A percentile compares a stretch with the other conserved stretches of the same genome.
phyloP scores from a whole-genome alignment of 1,140 invertebrate species.

The Drosophila melanogaster region DNA sequence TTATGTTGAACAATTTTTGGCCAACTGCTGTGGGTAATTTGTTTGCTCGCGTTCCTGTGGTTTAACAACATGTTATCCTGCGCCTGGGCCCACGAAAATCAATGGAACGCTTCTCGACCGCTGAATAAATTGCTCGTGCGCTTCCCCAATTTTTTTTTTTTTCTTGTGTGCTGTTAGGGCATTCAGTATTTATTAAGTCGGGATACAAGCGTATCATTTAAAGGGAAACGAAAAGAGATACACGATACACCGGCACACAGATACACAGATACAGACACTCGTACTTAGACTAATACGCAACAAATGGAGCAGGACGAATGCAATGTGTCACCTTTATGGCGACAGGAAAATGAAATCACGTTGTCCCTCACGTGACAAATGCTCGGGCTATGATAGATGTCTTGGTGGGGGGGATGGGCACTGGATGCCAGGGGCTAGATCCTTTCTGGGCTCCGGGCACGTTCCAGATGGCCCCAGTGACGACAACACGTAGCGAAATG shows the following conservation, averaged over 20 bases:
- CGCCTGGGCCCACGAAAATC: constrained; percentile 53
- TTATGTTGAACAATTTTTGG: constrained; percentile 79
- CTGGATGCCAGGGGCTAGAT: neutral
- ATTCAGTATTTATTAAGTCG: constrained; percentile 52
- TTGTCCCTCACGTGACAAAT: constrained; percentile 82
- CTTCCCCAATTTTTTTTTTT: neutral
- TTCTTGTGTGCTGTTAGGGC: neutral
- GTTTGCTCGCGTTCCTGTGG: constrained; percentile 53
- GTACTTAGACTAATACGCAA: constrained; percentile 51
- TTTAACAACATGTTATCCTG: constrained; percentile 57
- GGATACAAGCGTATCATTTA: constrained; percentile 13
- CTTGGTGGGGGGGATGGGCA: neutral
- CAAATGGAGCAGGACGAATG: constrained; percentile 60
- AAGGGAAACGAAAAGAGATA: neutral
- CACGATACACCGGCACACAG: neutral
- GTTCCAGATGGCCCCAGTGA: constrained; percentile 69
- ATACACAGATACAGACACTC: constrained; percentile 10
- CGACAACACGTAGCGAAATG: constrained; percentile 81
- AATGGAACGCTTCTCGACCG: constrained; percentile 47
- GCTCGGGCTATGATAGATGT: constrained; percentile 75
- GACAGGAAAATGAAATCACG: constrained; percentile 83
- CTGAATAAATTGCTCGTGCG: constrained; percentile 45
- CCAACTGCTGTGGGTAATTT: constrained; percentile 65
- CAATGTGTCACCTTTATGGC: constrained; percentile 83
- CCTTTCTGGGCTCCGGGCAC: constrained; percentile 49